Percentiles rank a stretch among this genome's conserved stretches.
phyloP scores from a whole-genome alignment of 1,140 invertebrate genomes.

The Adelges cooleyi region DNA sequence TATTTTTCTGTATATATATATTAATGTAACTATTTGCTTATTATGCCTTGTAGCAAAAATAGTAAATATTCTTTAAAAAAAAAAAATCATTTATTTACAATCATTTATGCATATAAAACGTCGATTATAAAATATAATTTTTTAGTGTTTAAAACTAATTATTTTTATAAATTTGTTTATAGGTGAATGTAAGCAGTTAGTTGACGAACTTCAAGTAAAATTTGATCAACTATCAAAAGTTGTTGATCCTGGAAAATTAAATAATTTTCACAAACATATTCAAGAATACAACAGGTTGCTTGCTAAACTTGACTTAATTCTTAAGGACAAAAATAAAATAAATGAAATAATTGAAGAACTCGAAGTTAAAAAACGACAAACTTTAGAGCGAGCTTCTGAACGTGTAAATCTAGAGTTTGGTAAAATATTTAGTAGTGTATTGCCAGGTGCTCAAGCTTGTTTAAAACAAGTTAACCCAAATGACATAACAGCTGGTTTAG shows the following conservation, averaged over 20 bases:
- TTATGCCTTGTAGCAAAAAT: too few species aligned
- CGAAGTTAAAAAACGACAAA: slow-evolving; percentile 78
- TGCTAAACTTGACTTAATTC: neutral
- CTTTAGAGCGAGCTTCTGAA: slow-evolving; percentile 66
- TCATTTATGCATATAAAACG: too few species aligned
- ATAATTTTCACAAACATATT: slow-evolving; percentile 19
- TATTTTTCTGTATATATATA: too few species aligned
- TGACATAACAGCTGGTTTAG: slow-evolving; percentile 71
- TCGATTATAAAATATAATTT: too few species aligned
- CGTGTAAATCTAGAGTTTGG: slow-evolving; percentile 83
- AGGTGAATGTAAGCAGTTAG: neutral
- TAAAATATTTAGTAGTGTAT: slow-evolving; percentile 84
- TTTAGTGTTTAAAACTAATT: too few species aligned
- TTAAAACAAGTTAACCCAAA: slow-evolving; percentile 63
- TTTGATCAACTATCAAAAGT: slow-evolving; percentile 36
- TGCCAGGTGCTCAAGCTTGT: slow-evolving; percentile 80
- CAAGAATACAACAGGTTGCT: slow-evolving; percentile 1
- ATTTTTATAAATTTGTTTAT: too few species aligned
- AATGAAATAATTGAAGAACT: slow-evolving; percentile 71
- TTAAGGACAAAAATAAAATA: slow-evolving; percentile 67
- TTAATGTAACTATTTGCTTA: too few species aligned
- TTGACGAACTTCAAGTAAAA: slow-evolving; percentile 32
- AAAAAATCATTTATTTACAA: too few species aligned
- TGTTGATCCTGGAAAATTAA: slow-evolving; percentile 17
- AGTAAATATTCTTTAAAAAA: too few species aligned